Evolutionary conservation across 2,797 vertebrate genomes (phyloP), one percentile per base, ranked within the genome.

Genomic region (Neomorphus geoffroyi): DNA sequence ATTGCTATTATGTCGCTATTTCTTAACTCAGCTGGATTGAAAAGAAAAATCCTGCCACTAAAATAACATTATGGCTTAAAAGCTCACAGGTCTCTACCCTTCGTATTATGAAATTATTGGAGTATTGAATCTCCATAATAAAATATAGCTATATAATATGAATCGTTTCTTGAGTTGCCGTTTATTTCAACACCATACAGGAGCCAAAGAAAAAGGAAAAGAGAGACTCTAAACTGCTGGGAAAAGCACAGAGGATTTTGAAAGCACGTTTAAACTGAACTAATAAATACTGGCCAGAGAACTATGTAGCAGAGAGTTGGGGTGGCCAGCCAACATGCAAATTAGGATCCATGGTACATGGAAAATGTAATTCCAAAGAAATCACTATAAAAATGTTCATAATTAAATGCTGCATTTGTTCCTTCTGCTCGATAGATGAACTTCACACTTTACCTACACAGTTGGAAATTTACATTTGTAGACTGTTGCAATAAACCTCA

Each of bases 11-110:
- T 83, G 92, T 90, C 37, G 19, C 26, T 70, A 90, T 79, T 93
- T 94, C 62, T 84, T 72, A 74, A 80, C 48, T 54, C 61, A 75
- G 64, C 14, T 66, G 23, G 61, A 92, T 6, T 60, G 33, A 90
- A 39, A 92, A 86, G 65, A 88, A 90, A 94, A 96, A 84, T 73
- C 23, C 21, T 32, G 53, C 35, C 58, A 86, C 66, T 93, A 93
- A 91, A 94, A 86, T 39, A 90, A 62, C 32, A 90, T 69, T 79
- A 77, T 18, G 79, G 14, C 16, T 84, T 90, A 92, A 88, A 81
- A 39, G 35, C 90, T 51, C 66, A 72, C 24, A 54, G 23, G 27
- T 80, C n/a, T 81, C 43, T 66, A 43, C 10, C 22, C 15, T 69
- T 78, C 61, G 61, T 80, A 69, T 32, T 73, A 92, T 18, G 77